phyloP scores from a whole-genome alignment of 2,113 vertebrate genomes.

The Psilopsiagon aymara region DNA sequence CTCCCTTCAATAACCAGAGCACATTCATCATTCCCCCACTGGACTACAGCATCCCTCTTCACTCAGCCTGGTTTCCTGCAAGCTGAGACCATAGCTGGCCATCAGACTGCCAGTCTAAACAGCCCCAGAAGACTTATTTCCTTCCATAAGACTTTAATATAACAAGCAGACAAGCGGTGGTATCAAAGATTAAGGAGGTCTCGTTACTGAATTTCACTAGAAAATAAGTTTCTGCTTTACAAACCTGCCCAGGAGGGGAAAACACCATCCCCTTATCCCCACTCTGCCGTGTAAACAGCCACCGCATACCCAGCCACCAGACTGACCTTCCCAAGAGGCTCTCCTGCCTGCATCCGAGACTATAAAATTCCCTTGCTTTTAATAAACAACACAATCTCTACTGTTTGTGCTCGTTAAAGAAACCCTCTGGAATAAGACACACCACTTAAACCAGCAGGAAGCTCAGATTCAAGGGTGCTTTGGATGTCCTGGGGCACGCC shows the following conservation, averaged over 20 bases:
- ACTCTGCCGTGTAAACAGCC: background rate
- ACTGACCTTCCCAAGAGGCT: background rate
- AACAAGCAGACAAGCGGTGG: conserved; percentile 10
- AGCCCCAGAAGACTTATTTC: conserved; percentile 6
- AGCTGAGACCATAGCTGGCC: background rate
- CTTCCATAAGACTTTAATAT: conserved; percentile 46
- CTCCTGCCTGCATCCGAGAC: background rate
- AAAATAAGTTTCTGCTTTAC: background rate
- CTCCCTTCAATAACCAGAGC: background rate
- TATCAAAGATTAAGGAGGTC: conserved; percentile 6
- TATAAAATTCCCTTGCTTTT: background rate
- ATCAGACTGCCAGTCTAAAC: background rate
- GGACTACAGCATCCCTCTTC: background rate
- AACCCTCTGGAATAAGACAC: background rate
- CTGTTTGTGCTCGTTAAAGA: background rate
- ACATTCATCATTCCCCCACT: rapidly evolving
- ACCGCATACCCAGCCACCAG: background rate
- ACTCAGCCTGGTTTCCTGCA: background rate
- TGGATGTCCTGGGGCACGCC: background rate
- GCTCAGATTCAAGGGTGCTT: background rate
- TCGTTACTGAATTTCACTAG: background rate
- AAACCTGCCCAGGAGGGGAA: conserved; percentile 44
- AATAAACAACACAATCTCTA: background rate
- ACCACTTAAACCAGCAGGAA: background rate
- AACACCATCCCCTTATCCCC: background rate